Base-by-base conservation (phyloP, 2,113 vertebrate genomes). In the Brachyhypopomus gauderio region DNA sequence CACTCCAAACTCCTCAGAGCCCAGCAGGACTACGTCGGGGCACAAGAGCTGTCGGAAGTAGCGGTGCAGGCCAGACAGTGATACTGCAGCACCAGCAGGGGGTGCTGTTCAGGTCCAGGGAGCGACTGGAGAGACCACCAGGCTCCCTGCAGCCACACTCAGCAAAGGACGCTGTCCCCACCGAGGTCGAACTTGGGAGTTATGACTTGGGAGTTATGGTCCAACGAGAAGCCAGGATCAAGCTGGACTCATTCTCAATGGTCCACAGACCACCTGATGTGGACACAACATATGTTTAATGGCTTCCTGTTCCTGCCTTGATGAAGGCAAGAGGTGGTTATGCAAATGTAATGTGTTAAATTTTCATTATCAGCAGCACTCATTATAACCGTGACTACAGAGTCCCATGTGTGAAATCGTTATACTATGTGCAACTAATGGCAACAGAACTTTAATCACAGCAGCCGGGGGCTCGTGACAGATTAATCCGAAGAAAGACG, bases 391-490 rank as follows among this genome's bases (percentile, higher is more conserved):
- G 70, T 38, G 55, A 34, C 25, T 56, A 56, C n/a, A 69, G 20
- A 58, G 45, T 56, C 16, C 72, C 71, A 19, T 56, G 71, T 75
- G 71, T 80, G 79, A 67, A 80, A 75, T 75, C 71, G 63, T 67
- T 56, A 66, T 48, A 67, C 71, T 41, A 41, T 55, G 34, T 56
- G 25, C 17, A 55, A 75, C 63, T 79, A 75, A 75, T 63, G 63
- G 62, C 25, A 60, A 60, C 75, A 75, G 25, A 38, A n/a, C 34
- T 73, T 73, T 75, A 79, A 79, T 80, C 48, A 38, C 4, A 3
- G 30, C 71, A 41, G 41, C 72, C 73, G 71, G 79, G 71, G 71
- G 25, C 20, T 23, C 3, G 20, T 36, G 52, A 64, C 60, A 9
- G 19, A 36, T 73, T 69, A 82, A 62, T 17, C 25, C 34, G 70